Percentiles rank a stretch among this genome's conserved stretches.
Evolutionary conservation across 1,140 invertebrate species (phyloP).

Genomic region (Pseudomyrmex flavicornis): DNA sequence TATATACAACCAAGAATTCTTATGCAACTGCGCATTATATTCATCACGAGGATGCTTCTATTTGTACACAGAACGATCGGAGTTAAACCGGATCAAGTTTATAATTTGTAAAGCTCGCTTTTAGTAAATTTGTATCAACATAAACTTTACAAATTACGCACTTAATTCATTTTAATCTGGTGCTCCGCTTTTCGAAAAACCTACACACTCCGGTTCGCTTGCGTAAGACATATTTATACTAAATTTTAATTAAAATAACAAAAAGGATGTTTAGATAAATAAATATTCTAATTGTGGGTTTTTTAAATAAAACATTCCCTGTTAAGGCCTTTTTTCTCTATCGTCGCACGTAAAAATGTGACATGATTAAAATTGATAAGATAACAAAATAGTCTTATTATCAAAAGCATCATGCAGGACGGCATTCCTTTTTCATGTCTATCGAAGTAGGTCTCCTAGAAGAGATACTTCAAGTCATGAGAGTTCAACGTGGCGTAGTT

Average conservation of each 20-base stretch:
- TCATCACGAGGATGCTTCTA: not conserved
- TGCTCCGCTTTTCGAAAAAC: not conserved
- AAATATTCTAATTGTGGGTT: too few species aligned
- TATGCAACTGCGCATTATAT: constrained; percentile 2
- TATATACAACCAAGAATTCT: constrained; percentile 1
- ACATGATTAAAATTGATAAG: not conserved
- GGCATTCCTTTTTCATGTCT: not conserved
- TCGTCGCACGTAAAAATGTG: not conserved
- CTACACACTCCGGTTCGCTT: not conserved
- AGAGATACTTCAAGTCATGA: constrained; percentile 43
- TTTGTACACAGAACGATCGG: not conserved
- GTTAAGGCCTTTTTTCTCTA: not conserved
- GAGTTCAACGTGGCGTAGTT: constrained; percentile 46
- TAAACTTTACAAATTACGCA: constrained; percentile 15
- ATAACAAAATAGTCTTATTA: constrained; percentile 20
- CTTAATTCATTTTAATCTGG: not conserved
- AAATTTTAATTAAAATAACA: too few species aligned
- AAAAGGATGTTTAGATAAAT: too few species aligned
- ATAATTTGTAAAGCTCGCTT: not conserved
- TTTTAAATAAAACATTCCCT: not conserved
- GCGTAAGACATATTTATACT: too few species aligned
- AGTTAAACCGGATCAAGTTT: constrained; percentile 1
- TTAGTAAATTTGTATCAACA: not conserved
- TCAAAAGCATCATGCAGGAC: not conserved
- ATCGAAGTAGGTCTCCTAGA: constrained; percentile 37